Evolutionary conservation across 1,140 invertebrate species (phyloP), one percentile per base, ranked within the genome.

Genomic region (Ips typographus): DNA sequence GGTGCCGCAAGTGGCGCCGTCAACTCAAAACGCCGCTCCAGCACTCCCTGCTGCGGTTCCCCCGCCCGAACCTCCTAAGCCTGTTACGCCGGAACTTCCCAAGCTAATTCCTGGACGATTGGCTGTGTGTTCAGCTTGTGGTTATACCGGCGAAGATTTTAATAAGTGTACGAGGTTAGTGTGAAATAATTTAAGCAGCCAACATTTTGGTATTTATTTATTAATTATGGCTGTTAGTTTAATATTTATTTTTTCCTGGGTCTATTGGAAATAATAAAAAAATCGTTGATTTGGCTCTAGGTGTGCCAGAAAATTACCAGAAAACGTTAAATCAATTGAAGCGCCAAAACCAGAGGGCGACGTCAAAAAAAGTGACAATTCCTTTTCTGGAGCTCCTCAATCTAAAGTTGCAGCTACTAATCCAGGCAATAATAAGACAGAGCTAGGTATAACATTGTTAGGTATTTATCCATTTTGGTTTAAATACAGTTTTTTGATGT

Each of bases 111-210:
- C 87, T 36, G 90, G 90, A 47, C 88, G 86, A 78, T 79, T 89
- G 57, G 90, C 90, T 36, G 83, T 92, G 1, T 93, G 91, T 79
- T 84, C 86, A 60, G 82, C 83, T 66, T 93, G 91, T 75, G 90
- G 90, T 37, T 88, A 89, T 72, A 85, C 86, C 53, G 89, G 89
- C 8, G 82, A 84, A 73, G 87, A 91, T 77, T 91, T 91, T 77
- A 89, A 87, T 75, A 85, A 84, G 55, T 93, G 91, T 78, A 82
- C 87, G 77, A 84, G 90, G 76, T 22, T 22, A 22, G 22, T 22
- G 22, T 22, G 22, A 22, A 22, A 22, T 22, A 22, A 22, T 22
- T 22, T 22, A 5, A 6, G 1, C 22, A 22, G 22, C 22, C 1
- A 59, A 40, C 40, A 6, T 40, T 6, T 7, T 7, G 6, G 36